These are phyloP conservation scores for Parazoanthus swiftii DNA, from an alignment of 92 coral and sea anemone species.

Conservation along the genomic window DNA sequence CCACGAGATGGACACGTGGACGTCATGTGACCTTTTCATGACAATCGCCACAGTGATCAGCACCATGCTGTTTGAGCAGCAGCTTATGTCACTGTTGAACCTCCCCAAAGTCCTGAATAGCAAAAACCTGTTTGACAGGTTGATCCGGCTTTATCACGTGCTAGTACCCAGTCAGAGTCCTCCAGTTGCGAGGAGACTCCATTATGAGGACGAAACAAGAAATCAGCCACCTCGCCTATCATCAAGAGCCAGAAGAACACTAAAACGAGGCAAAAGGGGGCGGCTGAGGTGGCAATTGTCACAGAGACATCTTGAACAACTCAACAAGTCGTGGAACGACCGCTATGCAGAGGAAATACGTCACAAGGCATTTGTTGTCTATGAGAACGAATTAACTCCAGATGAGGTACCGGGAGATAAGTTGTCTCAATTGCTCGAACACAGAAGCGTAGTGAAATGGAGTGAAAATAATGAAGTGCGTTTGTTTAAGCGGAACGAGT, in stretches of 20 bases:
- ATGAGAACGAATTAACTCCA: constrained; percentile 17
- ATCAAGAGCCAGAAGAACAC: neutral
- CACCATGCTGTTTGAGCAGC: constrained; percentile 4
- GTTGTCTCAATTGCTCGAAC: constrained; percentile 1
- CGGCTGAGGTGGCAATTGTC: constrained; percentile 8
- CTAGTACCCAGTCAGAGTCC: neutral
- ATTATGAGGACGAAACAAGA: constrained; percentile 37
- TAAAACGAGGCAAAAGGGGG: neutral
- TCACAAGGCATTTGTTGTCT: constrained; percentile 1
- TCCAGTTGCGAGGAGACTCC: constrained; percentile 9
- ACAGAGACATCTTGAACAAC: constrained; percentile 22
- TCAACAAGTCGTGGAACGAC: constrained; percentile 28
- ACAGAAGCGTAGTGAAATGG: constrained; percentile 13
- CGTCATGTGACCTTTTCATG: neutral
- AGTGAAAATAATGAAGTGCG: constrained; percentile 8
- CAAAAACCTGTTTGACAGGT: constrained; percentile 1
- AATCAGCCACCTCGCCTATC: neutral
- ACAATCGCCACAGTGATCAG: neutral
- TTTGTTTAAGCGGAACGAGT: neutral
- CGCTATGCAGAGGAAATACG: constrained; percentile 21
- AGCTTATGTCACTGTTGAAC: neutral
- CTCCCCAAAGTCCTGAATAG: neutral
- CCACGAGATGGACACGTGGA: constrained; percentile 20
- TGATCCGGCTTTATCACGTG: neutral
- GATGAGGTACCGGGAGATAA: neutral